phyloP scores from a whole-genome alignment of 1,140 invertebrate species.

The Drosophila murphyi region DNA sequence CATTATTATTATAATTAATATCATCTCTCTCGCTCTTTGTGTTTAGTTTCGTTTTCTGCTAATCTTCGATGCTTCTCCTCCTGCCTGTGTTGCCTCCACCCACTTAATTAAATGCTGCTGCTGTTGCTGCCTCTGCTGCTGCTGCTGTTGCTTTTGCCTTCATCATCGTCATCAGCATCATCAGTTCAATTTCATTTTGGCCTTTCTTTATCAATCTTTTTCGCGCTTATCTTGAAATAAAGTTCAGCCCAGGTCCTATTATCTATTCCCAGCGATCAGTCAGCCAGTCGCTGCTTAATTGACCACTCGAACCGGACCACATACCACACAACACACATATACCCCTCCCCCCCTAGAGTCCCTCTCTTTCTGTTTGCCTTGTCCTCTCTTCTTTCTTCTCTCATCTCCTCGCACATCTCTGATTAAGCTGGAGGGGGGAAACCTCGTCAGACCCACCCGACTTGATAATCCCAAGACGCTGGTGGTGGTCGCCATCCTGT shows the following conservation, averaged over 20 bases:
- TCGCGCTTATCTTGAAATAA: conserved; percentile 64
- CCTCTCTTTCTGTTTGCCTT: conserved; percentile 15
- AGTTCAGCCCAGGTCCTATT: conserved; percentile 77
- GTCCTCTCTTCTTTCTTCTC: conserved; percentile 2
- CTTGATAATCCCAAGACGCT: conserved; percentile 37
- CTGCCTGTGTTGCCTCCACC: conserved; percentile 46
- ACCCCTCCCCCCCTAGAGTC: not conserved
- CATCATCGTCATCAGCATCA: not conserved
- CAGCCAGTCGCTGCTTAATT: conserved; percentile 67
- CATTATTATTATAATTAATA: not conserved
- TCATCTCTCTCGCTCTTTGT: not conserved
- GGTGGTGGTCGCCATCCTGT: conserved; percentile 46
- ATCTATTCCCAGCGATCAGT: conserved; percentile 79
- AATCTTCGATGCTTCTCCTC: not conserved
- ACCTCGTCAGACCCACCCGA: not conserved
- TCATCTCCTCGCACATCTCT: conserved; percentile 17
- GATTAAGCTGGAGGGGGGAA: conserved; percentile 6
- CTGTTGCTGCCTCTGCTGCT: conserved; percentile 5
- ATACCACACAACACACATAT: not conserved
- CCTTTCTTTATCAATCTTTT: conserved; percentile 73
- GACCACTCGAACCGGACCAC: conserved; percentile 58
- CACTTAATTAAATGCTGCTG: conserved; percentile 63
- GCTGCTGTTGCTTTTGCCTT: conserved; percentile 10
- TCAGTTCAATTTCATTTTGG: conserved; percentile 52
- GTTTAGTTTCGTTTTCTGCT: not conserved